phyloP scores from a whole-genome alignment of 2,888 invertebrate species.

The Cerastis rubricosa region DNA sequence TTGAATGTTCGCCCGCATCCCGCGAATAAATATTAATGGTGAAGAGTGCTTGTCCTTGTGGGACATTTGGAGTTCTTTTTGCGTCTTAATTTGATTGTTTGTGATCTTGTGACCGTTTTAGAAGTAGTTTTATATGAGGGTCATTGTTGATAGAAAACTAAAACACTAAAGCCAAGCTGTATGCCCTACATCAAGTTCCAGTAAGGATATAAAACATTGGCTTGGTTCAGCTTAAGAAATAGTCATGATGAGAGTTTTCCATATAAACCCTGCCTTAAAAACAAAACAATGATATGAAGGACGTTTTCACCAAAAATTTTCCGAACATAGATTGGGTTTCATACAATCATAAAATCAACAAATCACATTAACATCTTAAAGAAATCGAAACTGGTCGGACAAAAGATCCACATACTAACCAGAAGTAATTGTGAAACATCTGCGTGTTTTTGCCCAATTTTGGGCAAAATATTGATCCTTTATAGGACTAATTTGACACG shows the following conservation, averaged over 20 bases:
- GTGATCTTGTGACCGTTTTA: slow-evolving; percentile 11
- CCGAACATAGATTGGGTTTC: not conserved
- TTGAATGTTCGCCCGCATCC: slow-evolving; percentile 86
- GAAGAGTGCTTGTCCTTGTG: slow-evolving; percentile 58
- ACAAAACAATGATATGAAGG: not conserved
- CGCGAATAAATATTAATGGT: slow-evolving; percentile 84
- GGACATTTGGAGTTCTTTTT: slow-evolving; percentile 40
- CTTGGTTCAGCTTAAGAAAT: not conserved
- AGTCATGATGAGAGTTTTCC: not conserved
- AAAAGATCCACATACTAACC: slow-evolving; percentile 22
- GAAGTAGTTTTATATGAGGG: not conserved
- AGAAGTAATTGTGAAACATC: slow-evolving; percentile 54
- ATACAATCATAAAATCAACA: not conserved
- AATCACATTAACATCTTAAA: slow-evolving; percentile 7
- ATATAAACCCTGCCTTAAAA: not conserved
- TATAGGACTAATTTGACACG: slow-evolving; percentile 69
- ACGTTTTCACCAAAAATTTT: no score
- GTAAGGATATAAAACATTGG: not conserved
- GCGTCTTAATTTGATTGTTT: slow-evolving; percentile 26
- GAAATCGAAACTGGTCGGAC: slow-evolving; percentile 49
- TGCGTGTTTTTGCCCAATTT: slow-evolving; percentile 64
- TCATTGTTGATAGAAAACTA: not conserved
- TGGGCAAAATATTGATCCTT: slow-evolving; percentile 72
- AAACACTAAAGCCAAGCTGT: not conserved
- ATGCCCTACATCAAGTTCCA: not conserved